These are phyloP conservation scores for Elgaria multicarinata DNA, from an alignment of 2,113 vertebrate genomes.

Conservation along the genomic window DNA sequence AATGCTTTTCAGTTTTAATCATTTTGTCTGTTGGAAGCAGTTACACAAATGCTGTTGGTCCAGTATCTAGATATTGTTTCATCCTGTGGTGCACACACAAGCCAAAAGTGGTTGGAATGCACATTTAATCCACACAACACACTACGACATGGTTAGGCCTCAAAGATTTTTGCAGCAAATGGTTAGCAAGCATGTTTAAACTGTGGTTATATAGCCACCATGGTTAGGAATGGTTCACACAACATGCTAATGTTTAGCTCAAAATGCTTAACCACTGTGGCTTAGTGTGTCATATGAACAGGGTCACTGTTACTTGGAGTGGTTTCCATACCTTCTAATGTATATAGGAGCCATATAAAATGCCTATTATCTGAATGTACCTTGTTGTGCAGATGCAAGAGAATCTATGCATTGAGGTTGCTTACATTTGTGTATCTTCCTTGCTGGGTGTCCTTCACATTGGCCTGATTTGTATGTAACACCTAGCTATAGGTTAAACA, in stretches of 20 bases:
- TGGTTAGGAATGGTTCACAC: too few species aligned
- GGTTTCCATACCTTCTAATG: neutral
- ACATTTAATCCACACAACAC: neutral
- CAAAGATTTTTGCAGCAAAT: too few species aligned
- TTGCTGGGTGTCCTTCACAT: neutral
- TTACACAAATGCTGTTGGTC: neutral
- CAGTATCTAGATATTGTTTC: neutral
- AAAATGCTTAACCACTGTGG: too few species aligned
- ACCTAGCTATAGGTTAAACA: too few species aligned
- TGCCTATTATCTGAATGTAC: neutral
- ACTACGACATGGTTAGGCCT: too few species aligned
- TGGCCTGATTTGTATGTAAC: too few species aligned
- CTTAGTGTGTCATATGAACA: too few species aligned
- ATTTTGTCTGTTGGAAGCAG: constrained; percentile 22
- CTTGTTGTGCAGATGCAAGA: neutral
- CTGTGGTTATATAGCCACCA: too few species aligned
- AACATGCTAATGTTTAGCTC: too few species aligned
- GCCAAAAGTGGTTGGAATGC: neutral
- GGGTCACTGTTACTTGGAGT: too few species aligned
- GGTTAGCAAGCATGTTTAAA: too few species aligned
- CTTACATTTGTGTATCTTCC: neutral
- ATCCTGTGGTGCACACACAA: neutral
- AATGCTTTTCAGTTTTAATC: neutral
- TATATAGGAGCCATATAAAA: neutral
- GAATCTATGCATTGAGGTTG: neutral